Conservation (phyloP, 2,797 vertebrate genomes). For the Cygnus olor region DNA sequence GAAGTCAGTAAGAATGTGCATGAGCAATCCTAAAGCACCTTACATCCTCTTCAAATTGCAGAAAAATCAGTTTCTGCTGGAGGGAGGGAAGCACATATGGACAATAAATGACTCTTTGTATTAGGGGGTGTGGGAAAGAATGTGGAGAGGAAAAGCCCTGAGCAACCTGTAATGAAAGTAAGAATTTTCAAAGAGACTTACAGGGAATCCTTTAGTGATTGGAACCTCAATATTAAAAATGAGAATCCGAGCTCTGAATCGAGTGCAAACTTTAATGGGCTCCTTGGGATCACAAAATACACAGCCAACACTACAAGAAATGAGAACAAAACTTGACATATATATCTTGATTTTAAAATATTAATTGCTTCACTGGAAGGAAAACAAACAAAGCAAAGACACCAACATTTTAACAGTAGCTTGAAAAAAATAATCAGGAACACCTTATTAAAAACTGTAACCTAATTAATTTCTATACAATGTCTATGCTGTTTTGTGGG, state of each 20-base stretch:
- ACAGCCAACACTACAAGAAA: conserved; percentile 87
- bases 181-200: conserved; percentile 79
- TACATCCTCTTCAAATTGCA: background rate
- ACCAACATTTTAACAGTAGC: background rate
- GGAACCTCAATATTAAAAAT: conserved; percentile 97
- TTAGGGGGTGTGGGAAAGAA: fast-evolving
- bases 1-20: background rate
- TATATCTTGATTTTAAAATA: background rate
- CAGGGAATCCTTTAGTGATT: conserved; percentile 96
- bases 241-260: conserved; percentile 93
- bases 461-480: conserved; percentile 13
- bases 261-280: conserved; percentile 90
- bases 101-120: background rate
- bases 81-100: background rate
- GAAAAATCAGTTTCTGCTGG: background rate
- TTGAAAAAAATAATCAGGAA: background rate
- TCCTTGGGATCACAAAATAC: conserved; percentile 95
- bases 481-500: background rate
- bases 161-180: background rate
- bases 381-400: background rate
- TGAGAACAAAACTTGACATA: background rate
- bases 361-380: background rate
- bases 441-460: background rate
- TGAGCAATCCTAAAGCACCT: background rate
- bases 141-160: background rate